Percentiles rank a stretch among this genome's conserved stretches.
Conservation (phyloP, 2,113 vertebrate genomes). For the Gadus chalcogrammus region DNA sequence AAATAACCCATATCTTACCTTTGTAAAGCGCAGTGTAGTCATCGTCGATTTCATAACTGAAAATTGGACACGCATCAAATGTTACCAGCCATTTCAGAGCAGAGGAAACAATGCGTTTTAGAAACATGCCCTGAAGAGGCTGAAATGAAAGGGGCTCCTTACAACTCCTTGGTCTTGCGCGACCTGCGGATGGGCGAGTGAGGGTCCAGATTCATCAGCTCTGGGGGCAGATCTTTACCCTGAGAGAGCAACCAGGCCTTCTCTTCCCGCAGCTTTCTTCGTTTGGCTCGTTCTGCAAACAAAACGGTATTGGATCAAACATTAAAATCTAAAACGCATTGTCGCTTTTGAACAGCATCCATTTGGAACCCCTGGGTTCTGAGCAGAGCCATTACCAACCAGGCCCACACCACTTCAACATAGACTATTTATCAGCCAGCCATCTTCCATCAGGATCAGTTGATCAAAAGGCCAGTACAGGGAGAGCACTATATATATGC, state of each 20-base stretch:
- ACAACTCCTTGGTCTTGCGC: conserved; percentile 85
- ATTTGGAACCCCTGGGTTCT: too few species aligned
- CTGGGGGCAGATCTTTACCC: conserved; percentile 89
- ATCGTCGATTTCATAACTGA: conserved; percentile 92
- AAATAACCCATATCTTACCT: conserved; percentile 70
- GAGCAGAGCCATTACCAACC: too few species aligned
- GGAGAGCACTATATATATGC: conserved; percentile 7
- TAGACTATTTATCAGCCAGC: conserved; percentile 33
- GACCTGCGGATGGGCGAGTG: conserved; percentile 81
- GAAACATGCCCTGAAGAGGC: not conserved
- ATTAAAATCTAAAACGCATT: too few species aligned
- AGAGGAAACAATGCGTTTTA: too few species aligned
- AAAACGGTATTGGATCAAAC: not conserved
- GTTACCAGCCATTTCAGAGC: not conserved
- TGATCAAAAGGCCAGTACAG: conserved; percentile 63
- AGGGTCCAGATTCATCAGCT: conserved; percentile 87
- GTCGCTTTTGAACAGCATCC: too few species aligned
- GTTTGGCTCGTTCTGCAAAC: conserved; percentile 84
- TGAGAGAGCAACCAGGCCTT: conserved; percentile 89
- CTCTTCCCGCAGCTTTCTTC: conserved; percentile 91
- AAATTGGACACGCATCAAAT: conserved; percentile 32
- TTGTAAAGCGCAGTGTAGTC: conserved; percentile 96
- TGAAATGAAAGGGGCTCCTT: conserved; percentile 53
- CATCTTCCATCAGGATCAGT: conserved; percentile 44
- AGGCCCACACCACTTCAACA: too few species aligned